phyloP scores from a whole-genome alignment of 2,797 vertebrate species.

The Capromys pilorides region DNA sequence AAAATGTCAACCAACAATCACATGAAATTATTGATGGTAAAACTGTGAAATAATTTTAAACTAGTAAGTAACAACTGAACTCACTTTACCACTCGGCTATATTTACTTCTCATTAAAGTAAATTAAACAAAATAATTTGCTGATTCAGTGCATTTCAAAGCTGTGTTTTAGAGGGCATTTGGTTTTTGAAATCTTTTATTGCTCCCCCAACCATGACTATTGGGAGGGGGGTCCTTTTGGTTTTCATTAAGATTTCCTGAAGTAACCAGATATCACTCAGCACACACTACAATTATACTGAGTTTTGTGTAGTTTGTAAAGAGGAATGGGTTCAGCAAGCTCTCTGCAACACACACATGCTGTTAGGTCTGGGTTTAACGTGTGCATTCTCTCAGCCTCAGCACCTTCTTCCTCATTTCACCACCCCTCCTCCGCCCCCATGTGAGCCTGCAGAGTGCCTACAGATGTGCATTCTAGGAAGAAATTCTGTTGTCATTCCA shows the following conservation, averaged over 20 bases:
- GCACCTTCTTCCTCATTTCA: background rate
- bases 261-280: background rate
- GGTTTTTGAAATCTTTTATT: conserved; percentile 22
- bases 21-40: background rate
- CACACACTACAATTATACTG: background rate
- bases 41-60: conserved; percentile 42
- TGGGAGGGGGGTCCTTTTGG: background rate
- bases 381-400: background rate
- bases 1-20: background rate
- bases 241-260: conserved; percentile 36
- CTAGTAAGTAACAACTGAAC: background rate
- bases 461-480: background rate
- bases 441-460: background rate
- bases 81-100: background rate
- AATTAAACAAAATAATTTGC: conserved; percentile 45
- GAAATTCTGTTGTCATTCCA: background rate
- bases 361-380: background rate
- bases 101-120: background rate
- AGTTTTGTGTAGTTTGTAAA: background rate
- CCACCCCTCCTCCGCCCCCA: background rate
- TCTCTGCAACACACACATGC: background rate
- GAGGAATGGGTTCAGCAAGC: background rate
- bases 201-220: background rate
- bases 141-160: conserved; percentile 24
- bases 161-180: background rate